phyloP scores from a whole-genome alignment of 2,797 vertebrate genomes.

The Siniperca scherzeri region DNA sequence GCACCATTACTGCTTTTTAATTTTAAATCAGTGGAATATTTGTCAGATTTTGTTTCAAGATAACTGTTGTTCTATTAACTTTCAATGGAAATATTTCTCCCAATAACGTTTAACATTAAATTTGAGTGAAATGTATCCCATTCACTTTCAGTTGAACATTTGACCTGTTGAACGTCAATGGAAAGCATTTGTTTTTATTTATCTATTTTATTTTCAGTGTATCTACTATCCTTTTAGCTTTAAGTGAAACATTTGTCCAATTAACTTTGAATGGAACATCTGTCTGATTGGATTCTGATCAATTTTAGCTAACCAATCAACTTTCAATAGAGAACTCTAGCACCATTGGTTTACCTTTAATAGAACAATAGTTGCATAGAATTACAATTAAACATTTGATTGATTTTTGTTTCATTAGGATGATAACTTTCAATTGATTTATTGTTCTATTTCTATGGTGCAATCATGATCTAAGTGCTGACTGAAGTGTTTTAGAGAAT shows the following conservation, averaged over 20 bases:
- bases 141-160: slow-evolving; percentile 1
- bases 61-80: background rate
- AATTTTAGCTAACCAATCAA: background rate
- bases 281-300: background rate
- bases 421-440: background rate
- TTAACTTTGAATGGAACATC: background rate
- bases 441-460: slow-evolving; percentile 8
- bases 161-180: background rate
- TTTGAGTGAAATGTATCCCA: background rate
- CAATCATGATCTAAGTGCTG: slow-evolving; percentile 5
- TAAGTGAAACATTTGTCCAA: background rate
- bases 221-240: background rate
- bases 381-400: slow-evolving; percentile 4
- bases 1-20: background rate
- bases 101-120: background rate
- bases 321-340: slow-evolving; percentile 9
- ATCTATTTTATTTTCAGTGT: background rate
- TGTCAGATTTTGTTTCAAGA: background rate
- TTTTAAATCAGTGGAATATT: background rate
- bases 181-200: background rate
- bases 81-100: background rate
- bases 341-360: background rate
- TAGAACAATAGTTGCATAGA: background rate
- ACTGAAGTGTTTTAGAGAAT: slow-evolving; percentile 22
- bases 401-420: background rate